A percentile compares a stretch with the other conserved stretches of the same genome.
These are phyloP conservation scores for Geococcyx californianus DNA, from an alignment of 2,113 vertebrate species.

Conservation along the genomic window DNA sequence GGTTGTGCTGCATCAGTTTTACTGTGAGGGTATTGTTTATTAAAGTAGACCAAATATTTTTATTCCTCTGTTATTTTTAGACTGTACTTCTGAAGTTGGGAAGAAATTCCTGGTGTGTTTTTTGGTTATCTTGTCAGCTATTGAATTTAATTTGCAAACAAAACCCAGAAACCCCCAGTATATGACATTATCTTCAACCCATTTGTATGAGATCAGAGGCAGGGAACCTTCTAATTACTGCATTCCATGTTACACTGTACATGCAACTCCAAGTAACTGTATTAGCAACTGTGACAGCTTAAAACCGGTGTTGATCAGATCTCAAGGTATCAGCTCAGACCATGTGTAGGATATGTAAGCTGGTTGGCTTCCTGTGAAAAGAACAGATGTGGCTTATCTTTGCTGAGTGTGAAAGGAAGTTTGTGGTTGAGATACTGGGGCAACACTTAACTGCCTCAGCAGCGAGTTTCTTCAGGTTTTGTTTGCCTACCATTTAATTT, in stretches of 20 bases:
- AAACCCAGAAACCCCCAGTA: neutral
- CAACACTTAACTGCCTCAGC: neutral
- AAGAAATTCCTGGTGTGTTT: neutral
- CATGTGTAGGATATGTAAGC: neutral
- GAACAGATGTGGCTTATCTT: neutral
- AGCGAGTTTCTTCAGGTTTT: neutral
- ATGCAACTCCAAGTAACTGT: neutral
- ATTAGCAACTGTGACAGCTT: neutral
- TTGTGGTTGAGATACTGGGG: neutral
- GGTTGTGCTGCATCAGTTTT: neutral
- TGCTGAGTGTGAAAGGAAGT: neutral
- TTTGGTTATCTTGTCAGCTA: neutral
- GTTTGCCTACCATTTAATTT: neutral
- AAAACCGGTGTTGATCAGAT: neutral
- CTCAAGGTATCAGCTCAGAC: neutral
- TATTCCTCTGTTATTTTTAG: neutral
- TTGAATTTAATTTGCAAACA: neutral
- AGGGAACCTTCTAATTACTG: neutral
- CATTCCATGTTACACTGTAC: rapidly evolving
- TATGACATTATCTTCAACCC: neutral
- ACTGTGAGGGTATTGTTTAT: neutral
- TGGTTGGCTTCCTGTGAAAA: neutral
- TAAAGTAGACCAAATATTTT: neutral
- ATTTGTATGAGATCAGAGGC: neutral
- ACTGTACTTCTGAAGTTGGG: neutral